phyloP scores from a whole-genome alignment of 2,113 vertebrate species.

The Antechinus stuartii region DNA sequence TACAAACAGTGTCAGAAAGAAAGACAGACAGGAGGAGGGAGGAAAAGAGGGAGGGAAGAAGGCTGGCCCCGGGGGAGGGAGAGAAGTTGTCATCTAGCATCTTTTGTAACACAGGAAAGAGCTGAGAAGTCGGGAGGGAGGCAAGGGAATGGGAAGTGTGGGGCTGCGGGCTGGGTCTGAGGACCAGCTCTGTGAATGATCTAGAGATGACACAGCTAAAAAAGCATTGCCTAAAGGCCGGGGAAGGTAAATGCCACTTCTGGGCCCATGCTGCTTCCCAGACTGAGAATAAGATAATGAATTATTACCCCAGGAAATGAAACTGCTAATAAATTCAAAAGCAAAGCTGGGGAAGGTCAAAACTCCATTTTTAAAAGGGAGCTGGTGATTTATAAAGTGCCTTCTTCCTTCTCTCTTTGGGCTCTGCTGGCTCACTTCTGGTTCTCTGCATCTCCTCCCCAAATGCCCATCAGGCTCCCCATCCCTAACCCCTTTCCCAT shows the following conservation, averaged over 20 bases:
- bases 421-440: background rate
- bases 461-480: background rate
- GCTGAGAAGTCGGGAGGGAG: background rate
- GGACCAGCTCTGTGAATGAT: background rate
- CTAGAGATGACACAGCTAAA: constrained; percentile 59
- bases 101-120: background rate
- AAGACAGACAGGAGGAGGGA: background rate
- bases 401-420: constrained; percentile 1
- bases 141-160: accelerated
- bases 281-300: constrained; percentile 59
- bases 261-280: background rate
- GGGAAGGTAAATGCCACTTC: constrained; percentile 55
- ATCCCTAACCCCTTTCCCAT: background rate
- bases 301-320: constrained; percentile 79
- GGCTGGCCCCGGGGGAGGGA: background rate
- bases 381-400: constrained; percentile 78
- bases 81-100: constrained; percentile 21
- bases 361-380: constrained; percentile 72
- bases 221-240: constrained; percentile 54
- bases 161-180: accelerated
- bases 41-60: accelerated
- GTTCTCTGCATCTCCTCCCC: background rate
- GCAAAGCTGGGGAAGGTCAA: constrained; percentile 77
- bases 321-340: constrained; percentile 81
- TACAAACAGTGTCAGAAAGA: background rate